A percentile compares a stretch with the other conserved stretches of the same genome.
These are phyloP conservation scores for Temnothorax curvispinosus DNA, from an alignment of 1,140 invertebrate genomes.

Conservation along the genomic window DNA sequence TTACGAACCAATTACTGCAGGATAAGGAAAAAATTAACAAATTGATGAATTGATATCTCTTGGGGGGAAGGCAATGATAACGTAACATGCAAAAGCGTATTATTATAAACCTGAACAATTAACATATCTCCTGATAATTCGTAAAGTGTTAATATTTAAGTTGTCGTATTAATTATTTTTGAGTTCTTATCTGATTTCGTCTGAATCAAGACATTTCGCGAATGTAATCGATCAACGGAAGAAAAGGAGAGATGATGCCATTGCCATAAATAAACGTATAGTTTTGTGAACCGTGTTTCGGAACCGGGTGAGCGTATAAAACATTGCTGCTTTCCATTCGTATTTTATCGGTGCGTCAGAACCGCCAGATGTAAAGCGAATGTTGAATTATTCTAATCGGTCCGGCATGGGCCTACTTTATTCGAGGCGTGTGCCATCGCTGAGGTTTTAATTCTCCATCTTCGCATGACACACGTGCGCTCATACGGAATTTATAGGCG, in stretches of 20 bases:
- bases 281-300: neutral
- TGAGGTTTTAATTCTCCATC: constrained; percentile 56
- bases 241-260: neutral
- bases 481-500: constrained; percentile 14
- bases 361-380: constrained; percentile 29
- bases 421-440: constrained; percentile 63
- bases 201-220: neutral
- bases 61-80: neutral
- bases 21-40: neutral
- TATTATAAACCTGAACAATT: neutral
- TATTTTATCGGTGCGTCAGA: constrained; percentile 24
- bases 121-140: neutral
- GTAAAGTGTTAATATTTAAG: neutral
- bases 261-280: neutral
- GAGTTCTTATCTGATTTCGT: neutral
- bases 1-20: neutral
- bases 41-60: neutral
- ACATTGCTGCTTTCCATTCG: neutral
- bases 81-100: neutral
- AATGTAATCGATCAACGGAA: neutral
- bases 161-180: neutral
- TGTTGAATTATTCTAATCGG: constrained; percentile 58
- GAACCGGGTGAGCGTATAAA: neutral
- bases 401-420: constrained; percentile 40
- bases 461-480: constrained; percentile 53